Evolutionary conservation across 1,140 invertebrate genomes (phyloP), one percentile per base, ranked within the genome.

Genomic region (Potamilus streckersoni): DNA sequence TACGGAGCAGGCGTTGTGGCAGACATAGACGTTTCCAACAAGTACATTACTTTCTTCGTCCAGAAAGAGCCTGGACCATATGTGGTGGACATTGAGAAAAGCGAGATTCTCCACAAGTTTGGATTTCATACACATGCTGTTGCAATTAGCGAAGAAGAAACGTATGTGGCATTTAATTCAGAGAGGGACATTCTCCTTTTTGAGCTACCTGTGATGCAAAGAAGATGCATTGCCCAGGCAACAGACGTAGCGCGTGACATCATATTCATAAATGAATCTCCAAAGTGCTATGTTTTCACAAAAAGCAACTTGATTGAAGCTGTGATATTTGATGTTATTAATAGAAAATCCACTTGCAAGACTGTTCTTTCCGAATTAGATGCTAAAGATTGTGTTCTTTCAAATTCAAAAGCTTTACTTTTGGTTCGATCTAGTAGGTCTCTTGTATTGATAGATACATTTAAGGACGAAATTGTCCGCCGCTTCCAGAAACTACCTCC

Each of bases 101-200:
- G 78, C 55, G 68, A 68, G n/a, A 63, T 84, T 16, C 38, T 86
- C 16, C 84, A 85, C 64, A 82, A 79, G 64, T 85, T 86, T 62
- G 74, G 73, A 13, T 96, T 0, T 91, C 96, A 71, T 95, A 97
- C 86, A 93, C 95, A 97, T 87, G 94, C 96, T 80, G 90, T 98
- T 65, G 94, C 95, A 19, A 89, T 99, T 4, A 97, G 95, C 81
- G 95, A 95, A 0, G 96, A 98, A 87, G 98, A 98, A 86, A 95
- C 96, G 87, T 97, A 95, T 92, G 92, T 94, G 73, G 93, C 96
- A 16, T 95, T 95, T 84, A 95, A 94, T 84, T 94, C 94, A 2
- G 94, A 94, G 80, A 96, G 93, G 62, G 95, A 95, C 0, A 90
- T 92, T 14, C 91, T 95, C 23, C 87, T 96, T 14, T 93, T 94